Evolutionary conservation across 2,113 vertebrate species (phyloP).

Genomic region (Menidia beryllina): DNA sequence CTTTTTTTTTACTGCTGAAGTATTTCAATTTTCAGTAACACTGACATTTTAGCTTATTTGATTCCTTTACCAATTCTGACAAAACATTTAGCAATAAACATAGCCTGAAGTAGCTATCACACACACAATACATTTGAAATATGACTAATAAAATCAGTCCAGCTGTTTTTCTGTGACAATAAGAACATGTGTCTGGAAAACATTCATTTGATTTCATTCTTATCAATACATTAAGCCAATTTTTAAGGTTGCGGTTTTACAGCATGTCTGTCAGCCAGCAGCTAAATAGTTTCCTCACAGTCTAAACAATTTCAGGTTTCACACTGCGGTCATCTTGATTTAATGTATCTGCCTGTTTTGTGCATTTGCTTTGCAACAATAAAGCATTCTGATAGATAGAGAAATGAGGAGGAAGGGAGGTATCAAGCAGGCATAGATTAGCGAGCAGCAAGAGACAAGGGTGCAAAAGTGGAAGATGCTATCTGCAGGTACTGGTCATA

Average conservation of each 20-base stretch:
- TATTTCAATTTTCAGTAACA: conserved; percentile 4
- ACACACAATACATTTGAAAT: neutral
- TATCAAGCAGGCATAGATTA: conserved; percentile 50
- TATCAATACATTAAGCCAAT: neutral
- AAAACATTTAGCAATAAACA: neutral
- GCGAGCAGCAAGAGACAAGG: conserved; percentile 25
- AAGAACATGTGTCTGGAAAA: neutral
- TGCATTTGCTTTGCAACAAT: conserved; percentile 53
- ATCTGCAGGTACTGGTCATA: conserved; percentile 36
- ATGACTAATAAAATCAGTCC: neutral
- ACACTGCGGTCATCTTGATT: conserved; percentile 28
- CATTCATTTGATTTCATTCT: neutral
- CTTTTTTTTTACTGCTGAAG: neutral
- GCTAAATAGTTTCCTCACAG: conserved; percentile 43
- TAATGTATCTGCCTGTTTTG: conserved; percentile 52
- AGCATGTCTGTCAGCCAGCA: conserved; percentile 25
- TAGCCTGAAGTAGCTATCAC: neutral
- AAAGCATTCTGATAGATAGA: conserved; percentile 54
- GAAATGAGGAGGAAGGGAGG: conserved; percentile 49
- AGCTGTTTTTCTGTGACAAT: conserved; percentile 1
- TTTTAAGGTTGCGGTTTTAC: conserved; percentile 23
- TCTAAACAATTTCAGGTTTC: conserved; percentile 42
- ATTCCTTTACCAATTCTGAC: conserved; percentile 1
- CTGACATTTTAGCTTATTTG: neutral
- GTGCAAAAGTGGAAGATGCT: conserved; percentile 27